phyloP scores from a whole-genome alignment of 35 echinoderm and acorn worm genomes.

The Strongylocentrotus purpuratus region DNA sequence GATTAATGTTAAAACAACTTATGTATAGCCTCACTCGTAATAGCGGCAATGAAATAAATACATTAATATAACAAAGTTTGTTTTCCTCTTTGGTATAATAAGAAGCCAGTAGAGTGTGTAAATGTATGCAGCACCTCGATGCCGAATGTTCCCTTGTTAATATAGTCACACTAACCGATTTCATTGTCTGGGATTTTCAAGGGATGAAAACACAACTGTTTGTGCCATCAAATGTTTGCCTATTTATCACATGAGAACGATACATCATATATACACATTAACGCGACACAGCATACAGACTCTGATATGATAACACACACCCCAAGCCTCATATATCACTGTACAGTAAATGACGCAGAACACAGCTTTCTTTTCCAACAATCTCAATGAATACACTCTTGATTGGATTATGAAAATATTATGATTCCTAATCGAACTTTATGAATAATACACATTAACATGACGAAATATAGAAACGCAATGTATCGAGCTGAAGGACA shows the following conservation, averaged over 20 bases:
- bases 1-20: not conserved
- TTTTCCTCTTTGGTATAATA: not conserved
- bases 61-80: conserved; percentile 19
- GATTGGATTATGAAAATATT: not conserved
- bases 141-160: not conserved
- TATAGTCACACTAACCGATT: not conserved
- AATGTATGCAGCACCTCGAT: not conserved
- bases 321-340: not conserved
- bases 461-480: too few species aligned
- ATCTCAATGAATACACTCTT: not conserved
- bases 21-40: not conserved
- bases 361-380: not conserved
- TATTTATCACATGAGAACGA: not conserved
- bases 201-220: not conserved
- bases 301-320: not conserved
- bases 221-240: conserved; percentile 2
- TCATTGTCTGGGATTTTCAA: not conserved
- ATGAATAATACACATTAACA: too few species aligned
- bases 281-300: not conserved
- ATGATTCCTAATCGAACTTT: not conserved
- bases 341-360: not conserved
- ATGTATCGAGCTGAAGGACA: too few species aligned
- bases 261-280: not conserved
- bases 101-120: not conserved
- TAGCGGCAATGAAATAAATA: not conserved